Conservation (phyloP, 2,888 invertebrate genomes). For the Willowsia nigromaculata region DNA sequence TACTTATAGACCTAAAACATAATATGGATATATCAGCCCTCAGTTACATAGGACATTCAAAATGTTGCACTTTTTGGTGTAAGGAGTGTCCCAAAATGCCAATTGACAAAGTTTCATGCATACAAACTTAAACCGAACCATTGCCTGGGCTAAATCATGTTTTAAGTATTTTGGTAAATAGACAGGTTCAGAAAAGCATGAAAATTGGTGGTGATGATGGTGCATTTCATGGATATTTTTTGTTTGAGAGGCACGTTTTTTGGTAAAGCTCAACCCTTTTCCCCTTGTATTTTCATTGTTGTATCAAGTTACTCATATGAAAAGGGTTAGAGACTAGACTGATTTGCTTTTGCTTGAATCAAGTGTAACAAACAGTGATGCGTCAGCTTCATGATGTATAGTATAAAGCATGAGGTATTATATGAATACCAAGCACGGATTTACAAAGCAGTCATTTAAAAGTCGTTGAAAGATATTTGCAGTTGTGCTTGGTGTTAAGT, state of each 20-base stretch:
- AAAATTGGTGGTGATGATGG: constrained; percentile 9
- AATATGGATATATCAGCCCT: too few relatives aligned
- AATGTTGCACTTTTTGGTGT: neutral
- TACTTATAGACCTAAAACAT: neutral
- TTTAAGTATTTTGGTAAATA: constrained; percentile 26
- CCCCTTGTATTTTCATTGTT: constrained; percentile 1
- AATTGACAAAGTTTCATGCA: neutral
- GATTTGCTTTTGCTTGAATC: neutral
- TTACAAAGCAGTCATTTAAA: constrained; percentile 32
- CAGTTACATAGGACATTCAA: too few relatives aligned
- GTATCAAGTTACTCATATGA: constrained; percentile 1
- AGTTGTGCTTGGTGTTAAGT: constrained; percentile 44
- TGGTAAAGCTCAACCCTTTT: constrained; percentile 31
- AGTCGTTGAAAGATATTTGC: constrained; percentile 50
- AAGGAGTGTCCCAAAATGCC: neutral
- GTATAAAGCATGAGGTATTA: too few relatives aligned
- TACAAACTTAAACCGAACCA: neutral
- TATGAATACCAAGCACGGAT: too few relatives aligned
- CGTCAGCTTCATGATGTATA: neutral
- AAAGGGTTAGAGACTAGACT: neutral
- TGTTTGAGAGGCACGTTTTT: constrained; percentile 17
- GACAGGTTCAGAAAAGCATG: constrained; percentile 13
- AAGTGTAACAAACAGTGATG: neutral
- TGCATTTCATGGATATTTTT: constrained; percentile 13
- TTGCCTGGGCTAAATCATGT: neutral